These are phyloP conservation scores for Lepisosteus osseus DNA, from an alignment of 2,113 vertebrate genomes.

Conservation along the genomic window DNA sequence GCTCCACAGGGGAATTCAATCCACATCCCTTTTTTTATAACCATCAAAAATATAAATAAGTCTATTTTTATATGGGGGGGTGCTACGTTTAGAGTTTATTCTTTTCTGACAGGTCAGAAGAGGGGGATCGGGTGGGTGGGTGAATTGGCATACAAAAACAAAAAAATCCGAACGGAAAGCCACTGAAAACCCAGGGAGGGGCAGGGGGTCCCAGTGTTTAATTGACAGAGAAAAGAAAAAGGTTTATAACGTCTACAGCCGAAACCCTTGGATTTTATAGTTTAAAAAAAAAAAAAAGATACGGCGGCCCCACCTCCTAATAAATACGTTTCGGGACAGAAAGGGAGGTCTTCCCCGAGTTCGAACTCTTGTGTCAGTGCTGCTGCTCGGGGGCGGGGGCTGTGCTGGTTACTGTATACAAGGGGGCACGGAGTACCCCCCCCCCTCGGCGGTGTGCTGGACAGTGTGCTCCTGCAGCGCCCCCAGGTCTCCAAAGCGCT, in stretches of 20 bases:
- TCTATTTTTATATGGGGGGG: neutral
- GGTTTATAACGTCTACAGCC: neutral
- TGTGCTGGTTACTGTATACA: constrained; percentile 73
- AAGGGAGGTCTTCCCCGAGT: too few relatives aligned
- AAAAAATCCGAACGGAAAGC: neutral
- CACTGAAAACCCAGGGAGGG: neutral
- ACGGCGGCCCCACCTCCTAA: too few relatives aligned
- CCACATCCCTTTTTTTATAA: neutral
- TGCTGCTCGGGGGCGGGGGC: too few relatives aligned
- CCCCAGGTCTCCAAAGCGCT: constrained; percentile 89
- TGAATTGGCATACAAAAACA: neutral
- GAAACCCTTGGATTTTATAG: too few relatives aligned
- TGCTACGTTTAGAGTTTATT: neutral
- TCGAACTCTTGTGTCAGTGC: too few relatives aligned
- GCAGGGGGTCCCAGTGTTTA: neutral
- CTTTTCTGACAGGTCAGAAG: neutral
- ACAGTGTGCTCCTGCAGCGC: constrained; percentile 93
- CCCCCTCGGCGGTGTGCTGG: constrained; percentile 85
- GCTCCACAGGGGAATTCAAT: neutral
- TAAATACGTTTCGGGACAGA: too few relatives aligned
- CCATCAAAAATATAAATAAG: neutral
- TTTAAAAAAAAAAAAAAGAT: too few relatives aligned
- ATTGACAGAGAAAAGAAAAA: neutral
- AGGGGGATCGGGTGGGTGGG: neutral
- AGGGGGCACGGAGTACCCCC: constrained; percentile 80